These are phyloP conservation scores for Halocaridina rubra DNA, from an alignment of 2,888 invertebrate genomes.

Conservation along the genomic window DNA sequence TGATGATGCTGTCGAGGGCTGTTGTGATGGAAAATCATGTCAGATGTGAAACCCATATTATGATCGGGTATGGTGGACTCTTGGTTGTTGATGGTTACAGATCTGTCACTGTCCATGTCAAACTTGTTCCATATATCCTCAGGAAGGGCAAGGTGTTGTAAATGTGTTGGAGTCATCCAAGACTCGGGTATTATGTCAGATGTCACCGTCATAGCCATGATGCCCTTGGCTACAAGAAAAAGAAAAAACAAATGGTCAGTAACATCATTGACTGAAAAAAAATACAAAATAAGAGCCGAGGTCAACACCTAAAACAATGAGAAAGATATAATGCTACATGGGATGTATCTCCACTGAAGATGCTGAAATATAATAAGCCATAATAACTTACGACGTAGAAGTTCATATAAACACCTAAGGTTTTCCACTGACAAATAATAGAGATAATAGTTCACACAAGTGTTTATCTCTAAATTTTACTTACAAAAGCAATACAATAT, in stretches of 20 bases:
- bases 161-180: conserved; percentile 11
- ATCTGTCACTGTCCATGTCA: conserved; percentile 17
- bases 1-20: not conserved
- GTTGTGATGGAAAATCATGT: not conserved
- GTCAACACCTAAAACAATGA: not conserved
- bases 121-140: conserved; percentile 34
- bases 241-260: not conserved
- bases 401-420: too few relatives aligned
- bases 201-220: not conserved
- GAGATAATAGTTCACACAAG: too few relatives aligned
- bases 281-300: not conserved
- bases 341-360: not conserved
- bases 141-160: not conserved
- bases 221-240: not conserved
- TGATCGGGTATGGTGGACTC: not conserved
- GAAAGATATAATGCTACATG: not conserved
- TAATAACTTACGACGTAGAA: too few relatives aligned
- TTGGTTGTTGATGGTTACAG: conserved; percentile 15
- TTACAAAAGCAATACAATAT: too few relatives aligned
- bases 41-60: not conserved
- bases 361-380: too few relatives aligned
- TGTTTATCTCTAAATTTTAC: too few relatives aligned
- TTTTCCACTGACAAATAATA: too few relatives aligned
- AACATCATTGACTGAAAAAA: not conserved
- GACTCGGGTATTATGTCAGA: conserved; percentile 18